phyloP scores from a whole-genome alignment of 2,797 vertebrate species.

The Cyclura pinguis region DNA sequence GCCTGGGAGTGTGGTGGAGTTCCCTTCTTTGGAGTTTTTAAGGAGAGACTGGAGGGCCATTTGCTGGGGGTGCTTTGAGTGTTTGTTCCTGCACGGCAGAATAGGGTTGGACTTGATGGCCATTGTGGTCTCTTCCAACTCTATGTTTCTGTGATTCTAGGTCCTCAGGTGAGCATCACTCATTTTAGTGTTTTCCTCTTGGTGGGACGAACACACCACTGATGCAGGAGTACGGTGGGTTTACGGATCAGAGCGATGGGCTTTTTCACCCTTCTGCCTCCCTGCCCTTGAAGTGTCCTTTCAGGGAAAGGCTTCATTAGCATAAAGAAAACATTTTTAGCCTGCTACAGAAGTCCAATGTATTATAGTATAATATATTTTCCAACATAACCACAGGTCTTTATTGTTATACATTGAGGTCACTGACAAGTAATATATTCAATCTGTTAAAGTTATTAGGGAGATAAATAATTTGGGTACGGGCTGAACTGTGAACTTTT shows the following conservation, averaged over 20 bases:
- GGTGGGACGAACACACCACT: too few species aligned
- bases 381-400: slow-evolving; percentile 74
- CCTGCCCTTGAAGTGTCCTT: slow-evolving; percentile 85
- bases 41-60: too few species aligned
- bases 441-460: slow-evolving; percentile 93
- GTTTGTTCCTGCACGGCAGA: too few species aligned
- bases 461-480: slow-evolving; percentile 95
- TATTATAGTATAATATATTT: slow-evolving; percentile 77
- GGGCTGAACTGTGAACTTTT: slow-evolving; percentile 92
- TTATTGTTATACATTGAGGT: slow-evolving; percentile 87
- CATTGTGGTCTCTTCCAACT: too few species aligned
- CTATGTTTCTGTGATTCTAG: too few species aligned
- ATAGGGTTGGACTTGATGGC: too few species aligned
- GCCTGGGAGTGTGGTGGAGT: too few species aligned
- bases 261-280: background rate
- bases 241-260: background rate
- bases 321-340: slow-evolving; percentile 81
- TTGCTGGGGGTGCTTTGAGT: too few species aligned
- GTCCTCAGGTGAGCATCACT: too few species aligned
- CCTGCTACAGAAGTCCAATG: slow-evolving; percentile 67
- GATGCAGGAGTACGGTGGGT: too few species aligned
- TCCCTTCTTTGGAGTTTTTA: too few species aligned
- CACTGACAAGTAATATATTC: slow-evolving; percentile 88
- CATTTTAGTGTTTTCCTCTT: too few species aligned
- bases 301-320: slow-evolving; percentile 79